Evolutionary conservation across 2,888 invertebrate genomes (phyloP).

Genomic region (Platycheirus rosarum): DNA sequence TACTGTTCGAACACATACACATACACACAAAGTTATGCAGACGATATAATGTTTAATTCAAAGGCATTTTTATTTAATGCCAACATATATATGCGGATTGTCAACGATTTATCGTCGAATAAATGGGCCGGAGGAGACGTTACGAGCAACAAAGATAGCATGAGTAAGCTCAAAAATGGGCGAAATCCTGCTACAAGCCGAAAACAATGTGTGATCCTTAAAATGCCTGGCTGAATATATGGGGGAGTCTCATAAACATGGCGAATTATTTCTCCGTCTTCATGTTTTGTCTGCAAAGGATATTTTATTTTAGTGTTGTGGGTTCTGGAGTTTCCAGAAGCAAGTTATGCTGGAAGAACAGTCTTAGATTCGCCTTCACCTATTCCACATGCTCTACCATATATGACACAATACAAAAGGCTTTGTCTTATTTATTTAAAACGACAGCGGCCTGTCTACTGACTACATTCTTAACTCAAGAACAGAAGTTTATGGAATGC

Average conservation of each 20-base stretch:
- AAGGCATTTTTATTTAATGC: conserved; percentile 57
- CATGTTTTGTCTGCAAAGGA: conserved; percentile 1
- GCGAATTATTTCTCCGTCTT: conserved; percentile 46
- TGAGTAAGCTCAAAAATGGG: conserved; percentile 40
- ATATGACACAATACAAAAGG: conserved; percentile 15
- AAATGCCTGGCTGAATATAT: conserved; percentile 52
- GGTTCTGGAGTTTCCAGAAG: not conserved
- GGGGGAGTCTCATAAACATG: conserved; percentile 49
- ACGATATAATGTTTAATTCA: conserved; percentile 57
- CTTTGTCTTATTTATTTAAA: conserved; percentile 35
- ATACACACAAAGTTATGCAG: conserved; percentile 4
- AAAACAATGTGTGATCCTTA: conserved; percentile 62
- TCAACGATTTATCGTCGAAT: conserved; percentile 63
- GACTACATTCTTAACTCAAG: not conserved
- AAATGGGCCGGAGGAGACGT: conserved; percentile 56
- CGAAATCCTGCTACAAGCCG: conserved; percentile 31
- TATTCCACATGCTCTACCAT: not conserved
- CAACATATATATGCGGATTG: conserved; percentile 41
- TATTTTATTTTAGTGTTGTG: conserved; percentile 23
- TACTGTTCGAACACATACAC: not conserved
- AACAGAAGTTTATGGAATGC: conserved; percentile 7
- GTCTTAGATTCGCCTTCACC: not conserved
- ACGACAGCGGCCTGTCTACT: conserved; percentile 5
- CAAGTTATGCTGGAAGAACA: not conserved
- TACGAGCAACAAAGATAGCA: conserved; percentile 25